Conservation (phyloP, 1,140 invertebrate genomes). For the Lamellibrachia luymesi region DNA sequence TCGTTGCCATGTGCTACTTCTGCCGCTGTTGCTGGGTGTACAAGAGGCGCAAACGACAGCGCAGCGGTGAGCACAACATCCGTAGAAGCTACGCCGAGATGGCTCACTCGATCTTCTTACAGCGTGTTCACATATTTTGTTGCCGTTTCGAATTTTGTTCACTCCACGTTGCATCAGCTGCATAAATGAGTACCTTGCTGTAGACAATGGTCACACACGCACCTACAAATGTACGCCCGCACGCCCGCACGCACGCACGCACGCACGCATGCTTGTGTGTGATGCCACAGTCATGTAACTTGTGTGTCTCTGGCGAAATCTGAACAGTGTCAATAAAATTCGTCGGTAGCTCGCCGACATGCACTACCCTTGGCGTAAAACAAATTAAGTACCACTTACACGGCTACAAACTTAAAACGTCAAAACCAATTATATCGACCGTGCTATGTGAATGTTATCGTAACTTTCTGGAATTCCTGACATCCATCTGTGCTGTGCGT, state of each 20-base stretch:
- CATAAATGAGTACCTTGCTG: neutral
- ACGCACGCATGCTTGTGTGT: neutral
- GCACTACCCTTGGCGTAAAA: too few species aligned
- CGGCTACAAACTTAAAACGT: neutral
- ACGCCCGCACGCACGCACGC: too few species aligned
- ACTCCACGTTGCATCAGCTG: too few species aligned
- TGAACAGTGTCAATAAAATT: neutral
- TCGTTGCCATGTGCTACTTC: neutral
- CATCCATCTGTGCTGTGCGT: neutral
- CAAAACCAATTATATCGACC: neutral
- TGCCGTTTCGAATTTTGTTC: neutral
- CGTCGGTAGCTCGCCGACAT: too few species aligned
- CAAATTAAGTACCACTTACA: neutral
- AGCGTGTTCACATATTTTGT: neutral
- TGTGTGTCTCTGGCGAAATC: neutral
- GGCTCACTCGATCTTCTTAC: neutral
- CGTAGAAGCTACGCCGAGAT: neutral
- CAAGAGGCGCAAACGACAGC: slow-evolving; percentile 10
- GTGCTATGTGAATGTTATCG: neutral
- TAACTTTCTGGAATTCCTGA: neutral
- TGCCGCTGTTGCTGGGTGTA: slow-evolving; percentile 13
- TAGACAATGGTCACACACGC: neutral
- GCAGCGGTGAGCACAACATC: neutral
- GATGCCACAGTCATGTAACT: neutral
- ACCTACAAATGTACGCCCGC: neutral